These are phyloP conservation scores for Caenorhabditis afra DNA, from an alignment of 2,888 invertebrate genomes.

Conservation along the genomic window DNA sequence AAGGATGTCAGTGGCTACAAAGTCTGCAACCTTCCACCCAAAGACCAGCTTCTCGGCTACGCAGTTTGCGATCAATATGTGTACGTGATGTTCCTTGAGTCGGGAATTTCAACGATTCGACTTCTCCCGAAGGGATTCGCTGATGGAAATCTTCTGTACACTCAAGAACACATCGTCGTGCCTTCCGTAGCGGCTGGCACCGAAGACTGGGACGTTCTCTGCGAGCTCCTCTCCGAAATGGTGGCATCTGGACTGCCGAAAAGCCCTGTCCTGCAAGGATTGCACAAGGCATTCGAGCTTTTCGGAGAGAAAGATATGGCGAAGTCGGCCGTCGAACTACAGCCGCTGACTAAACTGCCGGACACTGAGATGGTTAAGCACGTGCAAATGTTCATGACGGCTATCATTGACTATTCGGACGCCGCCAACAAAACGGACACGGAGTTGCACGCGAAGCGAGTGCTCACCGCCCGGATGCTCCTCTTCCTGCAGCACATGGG, in stretches of 20 bases:
- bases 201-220: conserved; percentile 47
- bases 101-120: conserved; percentile 41
- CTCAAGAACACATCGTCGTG: conserved; percentile 12
- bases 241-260: conserved; percentile 48
- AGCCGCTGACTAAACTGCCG: conserved; percentile 7
- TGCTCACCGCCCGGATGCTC: conserved; percentile 40
- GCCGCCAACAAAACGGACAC: conserved; percentile 54
- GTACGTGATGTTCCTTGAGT: conserved; percentile 43
- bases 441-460: conserved; percentile 53
- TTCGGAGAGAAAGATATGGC: conserved; percentile 57
- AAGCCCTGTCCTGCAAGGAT: conserved; percentile 7
- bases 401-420: conserved; percentile 57
- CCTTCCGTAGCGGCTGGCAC: conserved; percentile 14
- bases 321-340: conserved; percentile 21
- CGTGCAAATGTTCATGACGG: conserved; percentile 38
- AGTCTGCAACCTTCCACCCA: neutral
- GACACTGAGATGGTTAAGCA: conserved; percentile 38
- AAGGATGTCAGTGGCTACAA: conserved; percentile 19
- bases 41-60: conserved; percentile 54
- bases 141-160: conserved; percentile 19
- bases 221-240: conserved; percentile 58
- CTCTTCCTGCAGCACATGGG: conserved; percentile 58
- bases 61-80: conserved; percentile 34
- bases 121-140: conserved; percentile 48
- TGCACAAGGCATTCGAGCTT: conserved; percentile 43